A percentile compares a stretch with the other conserved stretches of the same genome.
These are phyloP conservation scores for Amorpha juglandis DNA, from an alignment of 2,888 invertebrate species.

Conservation along the genomic window DNA sequence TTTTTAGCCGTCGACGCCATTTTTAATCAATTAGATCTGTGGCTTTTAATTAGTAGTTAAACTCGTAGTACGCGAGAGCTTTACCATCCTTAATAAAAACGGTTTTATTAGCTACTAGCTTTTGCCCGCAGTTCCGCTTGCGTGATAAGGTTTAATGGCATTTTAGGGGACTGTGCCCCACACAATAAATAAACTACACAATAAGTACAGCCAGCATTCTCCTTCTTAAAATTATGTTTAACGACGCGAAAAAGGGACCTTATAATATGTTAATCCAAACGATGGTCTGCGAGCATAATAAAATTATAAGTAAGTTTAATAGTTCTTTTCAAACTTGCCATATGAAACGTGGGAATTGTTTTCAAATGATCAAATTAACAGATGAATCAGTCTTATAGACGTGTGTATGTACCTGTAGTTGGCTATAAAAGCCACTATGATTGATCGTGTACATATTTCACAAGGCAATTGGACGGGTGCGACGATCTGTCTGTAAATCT, in stretches of 20 bases:
- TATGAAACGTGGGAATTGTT: conserved; percentile 6
- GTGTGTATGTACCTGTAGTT: conserved; percentile 43
- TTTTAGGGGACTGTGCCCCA: no score
- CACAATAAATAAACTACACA: no score
- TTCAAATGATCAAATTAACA: conserved; percentile 38
- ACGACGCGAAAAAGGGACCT: no score
- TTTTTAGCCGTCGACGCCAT: background rate
- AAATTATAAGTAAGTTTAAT: no score
- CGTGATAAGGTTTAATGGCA: no score
- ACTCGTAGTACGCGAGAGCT: background rate
- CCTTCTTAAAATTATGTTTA: no score
- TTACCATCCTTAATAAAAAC: conserved; percentile 6
- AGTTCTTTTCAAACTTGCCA: no score
- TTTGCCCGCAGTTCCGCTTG: no score
- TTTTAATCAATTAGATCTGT: conserved; percentile 8
- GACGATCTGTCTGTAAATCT: conserved; percentile 13
- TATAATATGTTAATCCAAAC: no score
- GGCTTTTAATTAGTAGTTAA: background rate
- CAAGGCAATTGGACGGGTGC: background rate
- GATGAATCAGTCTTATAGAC: conserved; percentile 39
- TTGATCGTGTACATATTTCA: conserved; percentile 50
- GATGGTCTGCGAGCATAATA: no score
- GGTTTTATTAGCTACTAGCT: background rate
- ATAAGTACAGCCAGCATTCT: no score
- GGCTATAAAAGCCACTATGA: conserved; percentile 43